Base-by-base conservation (phyloP, 2,113 vertebrate genomes). In the Cairina moschata region DNA sequence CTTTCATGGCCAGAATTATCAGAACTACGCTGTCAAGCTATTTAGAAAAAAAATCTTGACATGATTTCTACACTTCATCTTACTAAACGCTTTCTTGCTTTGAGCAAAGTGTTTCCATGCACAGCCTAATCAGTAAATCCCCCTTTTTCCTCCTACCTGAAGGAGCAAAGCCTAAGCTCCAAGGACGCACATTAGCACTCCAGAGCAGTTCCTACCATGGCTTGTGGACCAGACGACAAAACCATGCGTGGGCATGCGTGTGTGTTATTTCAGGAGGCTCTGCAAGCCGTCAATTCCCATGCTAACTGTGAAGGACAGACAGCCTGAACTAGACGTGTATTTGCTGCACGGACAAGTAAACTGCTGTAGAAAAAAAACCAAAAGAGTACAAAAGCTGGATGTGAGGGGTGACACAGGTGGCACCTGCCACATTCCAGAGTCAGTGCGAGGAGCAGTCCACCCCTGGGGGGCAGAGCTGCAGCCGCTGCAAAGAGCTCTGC, bases 401-500 rank as follows among this genome's bases (percentile, higher is more conserved):
- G 78, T 17, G 6, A 36, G 38, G 80, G 36, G 40, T 36, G 46
- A 56, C 29, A 22, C 8, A 1, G 13, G 13, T 48, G 60, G 36
- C 2, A 42, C 17, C 26, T 63, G 80, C 15, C 38, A 21, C 4
- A 8, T 42, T 54, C 9, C 56, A 65, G 32, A 58, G 2, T 9
- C 52, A 1, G 0, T 0, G 3, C 15, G 73, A 26, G 50, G 48
- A 44, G n/a, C 58, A n/a, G 42, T n/a, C 23, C 40, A 63, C 48
- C 29, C 50, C 20, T 31, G 26, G 13, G 66, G 26, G 32, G 46
- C 42, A 34, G 7, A 26, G 2, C 14, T 17, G 23, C 25, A 18
- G 0, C 1, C 0, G 1, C 3, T 2, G 10, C 25, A 26, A n/a
- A 46, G 0, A 1, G 32, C 17, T 11, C 10, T 13, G 36, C 46